phyloP scores from a whole-genome alignment of 2,113 vertebrate species.

The Ceyx margarethae region DNA sequence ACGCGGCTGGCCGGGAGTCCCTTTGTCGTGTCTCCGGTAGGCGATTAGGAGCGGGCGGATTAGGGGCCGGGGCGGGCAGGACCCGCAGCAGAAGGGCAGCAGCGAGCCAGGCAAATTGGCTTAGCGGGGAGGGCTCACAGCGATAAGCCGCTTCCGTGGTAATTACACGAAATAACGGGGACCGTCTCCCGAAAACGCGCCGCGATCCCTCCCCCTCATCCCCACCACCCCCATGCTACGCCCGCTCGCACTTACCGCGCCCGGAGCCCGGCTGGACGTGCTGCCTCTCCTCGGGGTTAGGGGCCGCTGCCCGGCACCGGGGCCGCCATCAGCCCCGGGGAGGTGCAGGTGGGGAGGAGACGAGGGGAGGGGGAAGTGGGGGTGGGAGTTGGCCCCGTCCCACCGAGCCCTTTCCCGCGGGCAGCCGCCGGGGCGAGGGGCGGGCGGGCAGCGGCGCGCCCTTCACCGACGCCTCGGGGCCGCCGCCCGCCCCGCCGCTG shows the following conservation, averaged over 20 bases:
- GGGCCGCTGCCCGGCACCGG: background rate
- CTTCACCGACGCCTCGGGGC: background rate
- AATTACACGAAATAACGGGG: slow-evolving; percentile 76
- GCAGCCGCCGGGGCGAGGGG: slow-evolving; percentile 57
- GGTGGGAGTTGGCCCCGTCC: background rate
- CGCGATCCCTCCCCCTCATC: background rate
- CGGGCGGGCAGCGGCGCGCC: slow-evolving; percentile 10
- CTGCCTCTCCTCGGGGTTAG: background rate
- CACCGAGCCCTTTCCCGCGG: background rate
- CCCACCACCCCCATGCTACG: background rate
- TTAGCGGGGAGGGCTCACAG: slow-evolving; percentile 73
- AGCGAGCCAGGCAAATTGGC: slow-evolving; percentile 71
- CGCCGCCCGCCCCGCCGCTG: background rate
- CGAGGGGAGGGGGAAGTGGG: background rate
- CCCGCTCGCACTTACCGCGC: background rate
- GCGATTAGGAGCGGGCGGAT: slow-evolving; percentile 69
- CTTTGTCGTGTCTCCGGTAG: background rate
- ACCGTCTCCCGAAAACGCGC: slow-evolving; percentile 23
- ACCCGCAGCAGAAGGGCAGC: slow-evolving; percentile 71
- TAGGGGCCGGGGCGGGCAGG: slow-evolving; percentile 74
- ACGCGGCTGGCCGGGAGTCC: background rate
- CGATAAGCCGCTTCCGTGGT: slow-evolving; percentile 74
- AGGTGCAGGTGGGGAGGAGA: background rate
- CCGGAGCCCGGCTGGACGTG: background rate
- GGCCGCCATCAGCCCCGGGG: background rate